Percentiles rank a stretch among this genome's conserved stretches.
Evolutionary conservation across 2,797 vertebrate species (phyloP).

Genomic region (Siniperca undulata): DNA sequence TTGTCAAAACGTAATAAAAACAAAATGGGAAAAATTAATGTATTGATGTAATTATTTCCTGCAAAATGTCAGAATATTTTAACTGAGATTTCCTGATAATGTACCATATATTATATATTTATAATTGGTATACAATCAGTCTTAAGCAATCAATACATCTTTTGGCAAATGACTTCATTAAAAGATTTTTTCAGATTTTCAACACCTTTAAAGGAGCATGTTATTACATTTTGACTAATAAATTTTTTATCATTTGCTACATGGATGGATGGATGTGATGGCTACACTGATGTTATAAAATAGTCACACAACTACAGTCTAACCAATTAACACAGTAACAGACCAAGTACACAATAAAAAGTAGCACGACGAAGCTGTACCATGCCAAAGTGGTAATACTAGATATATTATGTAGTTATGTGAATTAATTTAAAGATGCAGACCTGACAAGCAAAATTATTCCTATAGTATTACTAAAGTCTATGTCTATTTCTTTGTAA

Average conservation of each 20-base stretch:
- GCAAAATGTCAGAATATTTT: background rate
- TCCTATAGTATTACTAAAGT: background rate
- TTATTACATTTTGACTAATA: constrained; percentile 36
- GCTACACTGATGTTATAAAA: background rate
- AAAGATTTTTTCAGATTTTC: background rate
- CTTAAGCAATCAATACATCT: background rate
- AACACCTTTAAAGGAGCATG: background rate
- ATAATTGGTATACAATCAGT: background rate
- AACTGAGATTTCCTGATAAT: background rate
- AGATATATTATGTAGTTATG: background rate
- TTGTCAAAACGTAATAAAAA: constrained; percentile 22
- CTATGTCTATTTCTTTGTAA: background rate
- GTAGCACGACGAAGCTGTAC: constrained; percentile 16
- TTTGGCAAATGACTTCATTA: background rate
- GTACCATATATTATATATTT: background rate
- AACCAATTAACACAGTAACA: constrained; percentile 29
- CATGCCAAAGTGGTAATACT: constrained; percentile 31
- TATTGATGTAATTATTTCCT: background rate
- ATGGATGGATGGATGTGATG: constrained; percentile 47
- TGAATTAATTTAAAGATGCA: background rate
- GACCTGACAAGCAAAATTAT: background rate
- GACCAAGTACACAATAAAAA: constrained; percentile 24
- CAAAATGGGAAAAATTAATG: background rate
- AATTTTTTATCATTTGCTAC: constrained; percentile 53
- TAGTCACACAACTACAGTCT: constrained; percentile 22